phyloP scores from a whole-genome alignment of 2,888 invertebrate genomes.

The Lasioglossum vierecki region DNA sequence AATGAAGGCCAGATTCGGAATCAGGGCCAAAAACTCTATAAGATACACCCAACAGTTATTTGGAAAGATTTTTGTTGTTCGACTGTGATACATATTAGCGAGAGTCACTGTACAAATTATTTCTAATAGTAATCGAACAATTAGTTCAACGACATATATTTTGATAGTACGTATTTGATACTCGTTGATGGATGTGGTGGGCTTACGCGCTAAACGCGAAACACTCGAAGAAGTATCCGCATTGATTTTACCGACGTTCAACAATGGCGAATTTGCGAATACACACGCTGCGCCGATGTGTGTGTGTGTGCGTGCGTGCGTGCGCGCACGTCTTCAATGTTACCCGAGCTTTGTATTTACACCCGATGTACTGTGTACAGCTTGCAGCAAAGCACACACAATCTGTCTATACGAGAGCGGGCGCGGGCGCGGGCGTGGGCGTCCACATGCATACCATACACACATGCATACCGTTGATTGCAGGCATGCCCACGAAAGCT shows the following conservation, averaged over 20 bases:
- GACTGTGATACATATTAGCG: no score
- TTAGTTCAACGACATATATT: background rate
- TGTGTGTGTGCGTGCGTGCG: background rate
- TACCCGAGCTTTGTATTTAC: conserved; percentile 56
- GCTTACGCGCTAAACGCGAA: background rate
- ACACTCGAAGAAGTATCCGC: background rate
- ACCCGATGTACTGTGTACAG: conserved; percentile 51
- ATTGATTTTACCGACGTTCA: background rate
- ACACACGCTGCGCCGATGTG: background rate
- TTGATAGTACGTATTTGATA: no score
- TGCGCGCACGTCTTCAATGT: conserved; percentile 27
- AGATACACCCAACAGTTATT: no score
- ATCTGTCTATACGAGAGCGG: conserved; percentile 19
- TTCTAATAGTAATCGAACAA: background rate
- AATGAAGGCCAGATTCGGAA: no score
- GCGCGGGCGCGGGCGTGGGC: no score
- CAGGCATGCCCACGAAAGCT: background rate
- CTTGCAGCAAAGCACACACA: conserved; percentile 32
- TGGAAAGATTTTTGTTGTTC: no score
- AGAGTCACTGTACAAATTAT: no score
- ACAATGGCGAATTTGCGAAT: conserved; percentile 33
- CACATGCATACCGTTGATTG: background rate
- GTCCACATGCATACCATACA: background rate
- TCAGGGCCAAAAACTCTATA: no score
- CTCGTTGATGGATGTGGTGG: background rate